Percentiles rank a stretch among this genome's conserved stretches.
These are phyloP conservation scores for Orchesella flavescens DNA, from an alignment of 2,888 invertebrate genomes.

Conservation along the genomic window DNA sequence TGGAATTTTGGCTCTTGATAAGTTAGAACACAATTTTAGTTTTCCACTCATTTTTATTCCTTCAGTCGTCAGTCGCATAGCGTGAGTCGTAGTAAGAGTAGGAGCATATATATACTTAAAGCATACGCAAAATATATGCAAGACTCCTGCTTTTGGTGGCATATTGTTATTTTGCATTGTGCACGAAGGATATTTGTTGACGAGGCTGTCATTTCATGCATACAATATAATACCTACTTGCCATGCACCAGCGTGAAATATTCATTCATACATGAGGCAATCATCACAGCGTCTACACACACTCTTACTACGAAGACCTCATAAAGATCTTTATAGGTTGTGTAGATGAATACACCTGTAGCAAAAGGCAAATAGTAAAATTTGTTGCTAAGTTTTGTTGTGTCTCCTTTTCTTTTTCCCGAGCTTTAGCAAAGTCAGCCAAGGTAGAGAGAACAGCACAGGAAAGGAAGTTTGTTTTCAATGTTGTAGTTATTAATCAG, in stretches of 20 bases:
- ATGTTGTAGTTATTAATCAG: too few species aligned
- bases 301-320: background rate
- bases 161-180: conserved; percentile 25
- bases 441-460: too few species aligned
- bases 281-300: too few species aligned
- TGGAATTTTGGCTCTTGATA: conserved; percentile 56
- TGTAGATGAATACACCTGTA: too few species aligned
- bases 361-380: background rate
- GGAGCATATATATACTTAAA: background rate
- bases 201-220: conserved; percentile 15
- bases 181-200: background rate
- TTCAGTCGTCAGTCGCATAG: background rate
- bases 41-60: conserved; percentile 28
- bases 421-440: too few species aligned
- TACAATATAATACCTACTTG: background rate
- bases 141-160: background rate
- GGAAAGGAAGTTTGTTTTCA: too few species aligned
- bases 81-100: background rate
- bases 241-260: conserved; percentile 20
- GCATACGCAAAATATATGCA: conserved; percentile 5
- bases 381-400: background rate
- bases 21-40: conserved; percentile 45
- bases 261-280: conserved; percentile 10
- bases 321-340: background rate
- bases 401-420: too few species aligned